Percentiles rank a stretch among this genome's conserved stretches.
Evolutionary conservation across 2,113 vertebrate species (phyloP).

Genomic region (Empidonax traillii): DNA sequence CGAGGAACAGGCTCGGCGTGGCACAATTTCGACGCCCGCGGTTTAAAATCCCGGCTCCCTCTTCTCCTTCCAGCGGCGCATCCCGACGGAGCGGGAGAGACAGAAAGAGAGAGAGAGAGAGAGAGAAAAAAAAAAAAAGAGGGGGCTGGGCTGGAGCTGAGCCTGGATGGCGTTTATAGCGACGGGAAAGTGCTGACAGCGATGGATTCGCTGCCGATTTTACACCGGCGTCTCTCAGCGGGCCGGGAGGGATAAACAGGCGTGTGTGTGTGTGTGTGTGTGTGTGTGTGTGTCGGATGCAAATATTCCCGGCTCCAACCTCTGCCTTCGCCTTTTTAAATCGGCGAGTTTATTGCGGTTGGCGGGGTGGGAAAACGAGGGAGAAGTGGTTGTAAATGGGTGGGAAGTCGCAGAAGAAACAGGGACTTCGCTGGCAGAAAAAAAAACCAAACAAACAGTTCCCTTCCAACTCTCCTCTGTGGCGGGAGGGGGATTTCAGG

Average conservation of each 20-base stretch:
- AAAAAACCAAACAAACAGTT: background rate
- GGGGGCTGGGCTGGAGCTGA: background rate
- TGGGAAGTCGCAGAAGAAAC: background rate
- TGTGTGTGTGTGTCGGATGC: background rate
- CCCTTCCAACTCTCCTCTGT: background rate
- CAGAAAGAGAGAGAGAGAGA: no score
- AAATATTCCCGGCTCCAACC: background rate
- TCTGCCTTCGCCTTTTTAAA: background rate
- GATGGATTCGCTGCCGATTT: slow-evolving; percentile 23
- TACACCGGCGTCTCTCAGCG: background rate
- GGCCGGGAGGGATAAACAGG: background rate
- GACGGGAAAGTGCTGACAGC: slow-evolving; percentile 18
- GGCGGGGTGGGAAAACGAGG: background rate
- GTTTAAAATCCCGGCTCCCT: background rate
- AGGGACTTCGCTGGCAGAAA: background rate
- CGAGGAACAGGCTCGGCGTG: background rate
- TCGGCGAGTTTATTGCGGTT: background rate
- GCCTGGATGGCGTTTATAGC: background rate
- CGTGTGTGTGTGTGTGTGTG: background rate
- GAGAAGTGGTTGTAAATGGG: background rate
- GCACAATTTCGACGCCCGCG: background rate
- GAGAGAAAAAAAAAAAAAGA: background rate
- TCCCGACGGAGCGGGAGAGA: background rate
- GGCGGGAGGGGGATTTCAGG: background rate
- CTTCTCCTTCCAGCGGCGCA: background rate